Percentiles rank a stretch among this genome's conserved stretches.
phyloP scores from a whole-genome alignment of 1,140 invertebrate genomes.

The Pristionchus pacificus region DNA sequence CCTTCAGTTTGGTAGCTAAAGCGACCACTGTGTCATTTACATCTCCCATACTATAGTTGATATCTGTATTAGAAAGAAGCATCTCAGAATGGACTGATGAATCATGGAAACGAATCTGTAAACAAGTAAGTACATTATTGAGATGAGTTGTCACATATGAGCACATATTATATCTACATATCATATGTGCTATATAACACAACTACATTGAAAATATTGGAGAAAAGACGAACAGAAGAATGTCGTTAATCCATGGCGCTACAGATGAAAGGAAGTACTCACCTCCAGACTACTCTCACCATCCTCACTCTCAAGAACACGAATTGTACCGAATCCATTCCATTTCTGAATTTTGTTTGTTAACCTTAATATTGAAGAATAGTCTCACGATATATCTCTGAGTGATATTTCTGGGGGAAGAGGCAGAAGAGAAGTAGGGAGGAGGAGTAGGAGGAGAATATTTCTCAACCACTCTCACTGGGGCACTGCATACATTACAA shows the following conservation, averaged over 20 bases:
- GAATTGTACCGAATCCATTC: constrained; percentile 11
- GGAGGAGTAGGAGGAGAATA: constrained; percentile 13
- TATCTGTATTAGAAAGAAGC: constrained; percentile 3
- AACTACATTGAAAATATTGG: neutral
- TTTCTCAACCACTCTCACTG: constrained; percentile 1
- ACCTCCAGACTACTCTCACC: neutral
- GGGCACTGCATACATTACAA: no score
- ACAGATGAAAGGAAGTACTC: constrained; percentile 5
- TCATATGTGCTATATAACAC: neutral
- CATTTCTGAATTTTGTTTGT: constrained; percentile 8
- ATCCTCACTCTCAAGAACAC: constrained; percentile 1
- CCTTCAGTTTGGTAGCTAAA: constrained; percentile 1
- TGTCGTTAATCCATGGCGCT: neutral
- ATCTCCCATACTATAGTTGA: constrained; percentile 4
- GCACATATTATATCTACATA: no score
- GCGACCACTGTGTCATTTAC: constrained; percentile 9
- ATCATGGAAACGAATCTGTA: constrained; percentile 18
- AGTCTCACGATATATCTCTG: constrained; percentile 6
- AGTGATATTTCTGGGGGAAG: neutral
- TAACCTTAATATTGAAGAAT: neutral
- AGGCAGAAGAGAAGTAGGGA: constrained; percentile 5
- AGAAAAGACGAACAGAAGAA: neutral
- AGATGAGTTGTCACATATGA: no score
- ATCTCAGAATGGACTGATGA: constrained; percentile 13
- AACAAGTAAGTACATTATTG: neutral